Base-by-base conservation (phyloP, 2,888 invertebrate species). In the Ennomos erosarius region DNA sequence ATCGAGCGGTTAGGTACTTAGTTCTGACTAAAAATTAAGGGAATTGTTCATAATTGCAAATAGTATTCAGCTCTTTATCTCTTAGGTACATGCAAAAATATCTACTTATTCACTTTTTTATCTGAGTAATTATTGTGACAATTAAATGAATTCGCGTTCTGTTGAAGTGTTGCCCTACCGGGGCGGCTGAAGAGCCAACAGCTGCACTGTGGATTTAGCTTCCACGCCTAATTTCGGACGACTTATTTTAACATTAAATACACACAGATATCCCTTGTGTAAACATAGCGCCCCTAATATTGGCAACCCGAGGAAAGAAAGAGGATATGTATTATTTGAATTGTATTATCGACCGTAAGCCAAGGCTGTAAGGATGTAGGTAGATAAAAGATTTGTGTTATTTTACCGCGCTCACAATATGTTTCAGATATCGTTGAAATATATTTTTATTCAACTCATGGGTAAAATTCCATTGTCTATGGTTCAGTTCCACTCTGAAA, bases 171-270 rank as follows among this genome's bases (percentile, higher is more conserved):
- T 38, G 45, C 42, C 47, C 2, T 55, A 44, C 49, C 60, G 55
- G 42, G 56, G 39, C 12, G 12, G 43, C 16, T n/a, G 52, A 69
- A 74, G 79, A 81, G 74, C 80, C 81, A 88, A 85, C 90, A 90
- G 89, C 90, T 90, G 90, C 88, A 82, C 83, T 88, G 87, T 84
- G 84, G 86, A 87, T 87, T 90, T 88, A 88, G 81, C 79, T 81
- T 89, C 87, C 85, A 85, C 87, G 88, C 90, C 88, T 90, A 89
- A 91, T 89, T 90, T 90, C 84, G 85, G 87, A 87, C 81, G 84
- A 88, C 89, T 90, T 90, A 90, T 88, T 91, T 88, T 87, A 91
- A 90, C 90, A 90, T 88, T 89, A 87, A 90, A 90, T 89, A 89
- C 86, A 90, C 88, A 85, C 79, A 88, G 84, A 88, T 89, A 90